These are phyloP conservation scores for Danio kyathit DNA, from an alignment of 2,797 vertebrate genomes.

Conservation along the genomic window DNA sequence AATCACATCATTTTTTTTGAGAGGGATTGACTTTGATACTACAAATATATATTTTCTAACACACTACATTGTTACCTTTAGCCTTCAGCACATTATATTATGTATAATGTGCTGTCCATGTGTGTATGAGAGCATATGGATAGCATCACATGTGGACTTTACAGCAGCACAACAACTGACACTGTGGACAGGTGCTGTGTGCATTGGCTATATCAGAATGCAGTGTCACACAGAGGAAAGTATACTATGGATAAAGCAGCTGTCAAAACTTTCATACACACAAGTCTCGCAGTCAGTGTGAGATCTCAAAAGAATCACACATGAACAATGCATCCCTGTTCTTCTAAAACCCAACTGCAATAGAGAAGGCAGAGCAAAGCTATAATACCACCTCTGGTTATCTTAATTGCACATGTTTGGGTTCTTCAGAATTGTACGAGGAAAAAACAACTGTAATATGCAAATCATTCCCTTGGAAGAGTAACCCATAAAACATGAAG, in stretches of 20 bases:
- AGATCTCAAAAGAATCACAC: not conserved
- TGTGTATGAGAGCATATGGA: not conserved
- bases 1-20: too few species aligned
- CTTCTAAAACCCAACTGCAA: not conserved
- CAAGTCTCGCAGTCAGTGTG: not conserved
- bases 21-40: too few species aligned
- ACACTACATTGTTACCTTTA: too few species aligned
- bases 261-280: not conserved
- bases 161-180: constrained; percentile 9
- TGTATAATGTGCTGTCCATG: not conserved
- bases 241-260: constrained; percentile 12
- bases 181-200: constrained; percentile 13
- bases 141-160: not conserved
- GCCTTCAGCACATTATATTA: too few species aligned
- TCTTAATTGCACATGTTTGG: not conserved
- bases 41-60: too few species aligned
- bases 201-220: not conserved
- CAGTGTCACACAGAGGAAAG: constrained; percentile 5
- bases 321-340: constrained; percentile 30
- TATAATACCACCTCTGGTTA: not conserved
- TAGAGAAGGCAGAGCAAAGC: not conserved
- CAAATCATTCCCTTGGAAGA: not conserved
- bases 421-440: not conserved
- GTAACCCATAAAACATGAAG: not conserved
- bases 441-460: not conserved